Evolutionary conservation across 2,113 vertebrate species (phyloP).

Genomic region (Actenoides hombroni): DNA sequence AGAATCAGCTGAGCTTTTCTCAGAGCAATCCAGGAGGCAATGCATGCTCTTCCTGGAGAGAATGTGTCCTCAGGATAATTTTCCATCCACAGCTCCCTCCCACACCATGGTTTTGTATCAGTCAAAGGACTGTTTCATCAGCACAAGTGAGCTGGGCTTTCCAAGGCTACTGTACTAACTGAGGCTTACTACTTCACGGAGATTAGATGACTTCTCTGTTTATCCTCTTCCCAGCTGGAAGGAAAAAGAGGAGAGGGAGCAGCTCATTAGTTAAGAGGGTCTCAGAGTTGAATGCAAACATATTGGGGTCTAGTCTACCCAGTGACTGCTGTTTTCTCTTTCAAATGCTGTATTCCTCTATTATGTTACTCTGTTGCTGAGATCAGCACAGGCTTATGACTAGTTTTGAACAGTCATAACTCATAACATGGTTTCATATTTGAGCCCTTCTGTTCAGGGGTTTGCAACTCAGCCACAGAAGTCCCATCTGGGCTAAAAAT

Average conservation of each 20-base stretch:
- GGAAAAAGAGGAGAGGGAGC: background rate
- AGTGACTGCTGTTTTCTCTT: background rate
- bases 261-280: background rate
- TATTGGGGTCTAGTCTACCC: background rate
- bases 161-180: fast-evolving
- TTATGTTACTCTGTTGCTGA: background rate
- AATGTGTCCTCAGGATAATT: background rate
- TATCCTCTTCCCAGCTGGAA: background rate
- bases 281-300: background rate
- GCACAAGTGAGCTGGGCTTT: background rate
- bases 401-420: background rate
- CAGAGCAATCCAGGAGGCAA: background rate
- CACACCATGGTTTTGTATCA: background rate
- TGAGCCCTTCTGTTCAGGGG: conserved; percentile 69
- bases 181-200: background rate
- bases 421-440: conserved; percentile 38
- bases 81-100: background rate
- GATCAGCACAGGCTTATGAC: background rate
- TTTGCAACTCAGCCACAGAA: conserved; percentile 66
- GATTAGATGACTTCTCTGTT: background rate
- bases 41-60: background rate
- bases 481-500: background rate
- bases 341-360: background rate
- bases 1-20: background rate
- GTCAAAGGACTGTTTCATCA: background rate